These are phyloP conservation scores for Metallyticus violacea DNA, from an alignment of 2,888 invertebrate genomes.

Conservation along the genomic window DNA sequence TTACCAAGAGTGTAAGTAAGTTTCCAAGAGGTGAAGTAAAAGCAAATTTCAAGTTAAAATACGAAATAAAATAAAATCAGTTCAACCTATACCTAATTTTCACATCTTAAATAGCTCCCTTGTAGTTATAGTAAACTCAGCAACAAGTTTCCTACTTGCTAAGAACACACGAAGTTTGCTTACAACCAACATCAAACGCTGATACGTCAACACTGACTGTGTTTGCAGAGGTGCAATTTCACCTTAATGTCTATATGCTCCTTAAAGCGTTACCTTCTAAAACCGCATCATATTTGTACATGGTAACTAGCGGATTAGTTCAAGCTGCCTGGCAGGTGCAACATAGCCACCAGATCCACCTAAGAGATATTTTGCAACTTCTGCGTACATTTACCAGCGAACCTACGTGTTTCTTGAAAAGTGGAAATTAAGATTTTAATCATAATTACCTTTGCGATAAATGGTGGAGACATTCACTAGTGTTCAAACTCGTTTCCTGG, in stretches of 20 bases:
- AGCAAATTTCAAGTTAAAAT: background rate
- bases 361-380: too few species aligned
- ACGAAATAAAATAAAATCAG: background rate
- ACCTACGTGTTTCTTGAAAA: too few species aligned
- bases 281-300: too few species aligned
- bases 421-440: too few species aligned
- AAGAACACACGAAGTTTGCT: background rate
- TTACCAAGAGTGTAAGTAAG: background rate
- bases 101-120: background rate
- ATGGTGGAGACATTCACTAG: too few species aligned
- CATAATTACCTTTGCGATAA: too few species aligned
- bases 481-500: too few species aligned
- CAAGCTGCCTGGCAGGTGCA: too few species aligned
- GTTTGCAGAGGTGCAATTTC: background rate
- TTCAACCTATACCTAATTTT: background rate
- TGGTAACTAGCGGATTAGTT: too few species aligned
- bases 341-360: too few species aligned
- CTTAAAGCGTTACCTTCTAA: too few species aligned
- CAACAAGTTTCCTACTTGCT: background rate
- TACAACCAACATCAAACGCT: background rate
- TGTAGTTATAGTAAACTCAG: background rate
- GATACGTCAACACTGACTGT: background rate
- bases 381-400: too few species aligned
- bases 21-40: background rate
- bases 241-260: background rate